Base-by-base conservation (phyloP, 2,113 vertebrate genomes). In the Protomyctophum bolini region DNA sequence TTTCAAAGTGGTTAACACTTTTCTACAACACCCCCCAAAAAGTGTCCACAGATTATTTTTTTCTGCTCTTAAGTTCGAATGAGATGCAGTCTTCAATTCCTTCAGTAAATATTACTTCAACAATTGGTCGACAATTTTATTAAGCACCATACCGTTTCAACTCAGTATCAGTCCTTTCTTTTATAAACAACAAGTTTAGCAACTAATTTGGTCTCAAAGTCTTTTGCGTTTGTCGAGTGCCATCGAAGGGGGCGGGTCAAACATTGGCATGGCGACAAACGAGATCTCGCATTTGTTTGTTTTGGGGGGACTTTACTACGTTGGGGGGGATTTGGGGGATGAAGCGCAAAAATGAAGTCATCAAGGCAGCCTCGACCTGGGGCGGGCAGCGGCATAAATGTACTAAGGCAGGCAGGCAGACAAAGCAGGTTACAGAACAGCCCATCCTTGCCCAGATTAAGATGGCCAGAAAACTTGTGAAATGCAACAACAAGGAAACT, bases 401-500 rank as follows among this genome's bases (percentile, higher is more conserved):
- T 21, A 58, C 15, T 29, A 10, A 29, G 9, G 8, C 67, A 69
- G 68, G 71, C 60, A 73, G 66, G 79, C 72, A 70, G n/a, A 41
- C 33, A 41, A 41, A 41, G 33, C 33, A 41, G 5, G 33, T 3
- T 41, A 41, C 33, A 41, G 72, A 76, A 59, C 72, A 57, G 80
- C 52, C 74, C 66, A 77, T 76, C 75, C 49, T 10, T 50, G 8
- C 73, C 82, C 47, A 65, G 68, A 51, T 52, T 10, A 57, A 69
- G 14, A 66, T 28, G 46, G 60, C 74, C 41, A 49, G 63, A 75
- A 58, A 3, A 29, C 60, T 59, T 10, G 11, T 58, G 4, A 28
- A 28, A 54, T 54, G 6, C 10, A 54, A 54, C 1, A 54, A 33
- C 57, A 58, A 58, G 28, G 57, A 58, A 41, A 41, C 33, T 64